A percentile compares a stretch with the other conserved stretches of the same genome.
Evolutionary conservation across 2,113 vertebrate genomes (phyloP).

Genomic region (Phodopus roborovskii): DNA sequence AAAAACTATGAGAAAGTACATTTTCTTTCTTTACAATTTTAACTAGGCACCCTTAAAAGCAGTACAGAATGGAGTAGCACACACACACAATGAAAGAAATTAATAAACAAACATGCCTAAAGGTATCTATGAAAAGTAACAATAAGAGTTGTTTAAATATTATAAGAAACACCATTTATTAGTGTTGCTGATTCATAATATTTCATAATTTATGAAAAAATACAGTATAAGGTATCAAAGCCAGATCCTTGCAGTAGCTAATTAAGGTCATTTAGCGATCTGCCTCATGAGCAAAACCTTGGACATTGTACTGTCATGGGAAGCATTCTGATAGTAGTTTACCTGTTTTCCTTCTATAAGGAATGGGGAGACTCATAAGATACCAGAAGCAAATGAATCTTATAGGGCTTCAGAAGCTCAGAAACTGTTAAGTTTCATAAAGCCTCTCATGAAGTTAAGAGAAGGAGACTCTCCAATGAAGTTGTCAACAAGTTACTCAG

Average conservation of each 20-base stretch:
- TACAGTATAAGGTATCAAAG: background rate
- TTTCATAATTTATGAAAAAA: background rate
- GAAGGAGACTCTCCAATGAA: background rate
- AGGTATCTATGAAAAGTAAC: background rate
- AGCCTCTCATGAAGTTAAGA: background rate
- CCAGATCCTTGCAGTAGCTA: background rate
- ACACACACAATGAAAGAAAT: background rate
- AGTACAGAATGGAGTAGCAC: background rate
- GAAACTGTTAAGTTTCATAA: background rate
- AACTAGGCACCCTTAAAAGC: background rate
- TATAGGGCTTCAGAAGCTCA: background rate
- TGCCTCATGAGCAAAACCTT: background rate
- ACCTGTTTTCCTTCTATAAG: background rate
- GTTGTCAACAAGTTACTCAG: too few species aligned
- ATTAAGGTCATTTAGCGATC: background rate
- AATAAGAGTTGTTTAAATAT: background rate
- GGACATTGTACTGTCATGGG: too few species aligned
- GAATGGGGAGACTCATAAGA: background rate
- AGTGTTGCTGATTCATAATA: background rate
- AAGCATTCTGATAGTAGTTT: background rate
- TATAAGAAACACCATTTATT: background rate
- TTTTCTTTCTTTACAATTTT: background rate
- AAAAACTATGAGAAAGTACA: background rate
- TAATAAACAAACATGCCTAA: background rate
- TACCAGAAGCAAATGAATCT: background rate